Evolutionary conservation across 2,113 vertebrate species (phyloP).

Genomic region (Aegotheles bennettii): DNA sequence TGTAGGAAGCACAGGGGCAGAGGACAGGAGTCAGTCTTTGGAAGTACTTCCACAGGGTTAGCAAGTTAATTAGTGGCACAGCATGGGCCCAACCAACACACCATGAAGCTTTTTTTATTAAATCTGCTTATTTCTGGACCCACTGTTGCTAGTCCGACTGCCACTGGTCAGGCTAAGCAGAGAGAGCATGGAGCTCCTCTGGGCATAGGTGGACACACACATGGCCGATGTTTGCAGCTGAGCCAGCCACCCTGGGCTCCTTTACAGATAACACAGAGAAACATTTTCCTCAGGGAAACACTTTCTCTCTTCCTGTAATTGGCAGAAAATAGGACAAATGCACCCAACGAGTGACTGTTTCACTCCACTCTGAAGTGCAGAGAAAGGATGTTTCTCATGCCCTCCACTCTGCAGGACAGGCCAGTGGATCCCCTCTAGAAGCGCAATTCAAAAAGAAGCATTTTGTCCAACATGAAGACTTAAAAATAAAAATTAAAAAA

Average conservation of each 20-base stretch:
- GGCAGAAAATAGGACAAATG: background rate
- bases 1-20: rapidly evolving
- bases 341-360: background rate
- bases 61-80: conserved; percentile 19
- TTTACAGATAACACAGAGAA: background rate
- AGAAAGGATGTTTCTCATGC: background rate
- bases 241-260: background rate
- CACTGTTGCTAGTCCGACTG: background rate
- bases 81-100: background rate
- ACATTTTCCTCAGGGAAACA: background rate
- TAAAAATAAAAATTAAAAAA: background rate
- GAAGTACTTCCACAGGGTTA: background rate
- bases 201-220: background rate
- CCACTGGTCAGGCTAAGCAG: background rate
- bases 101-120: background rate
- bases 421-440: background rate
- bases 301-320: background rate
- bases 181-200: background rate
- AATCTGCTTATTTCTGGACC: conserved; percentile 3
- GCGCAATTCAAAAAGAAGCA: background rate
- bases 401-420: background rate
- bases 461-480: background rate
- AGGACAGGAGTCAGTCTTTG: background rate
- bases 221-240: rapidly evolving
- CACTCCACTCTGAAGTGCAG: background rate